Evolutionary conservation across 2,113 vertebrate genomes (phyloP).

Genomic region (Psophia crepitans): DNA sequence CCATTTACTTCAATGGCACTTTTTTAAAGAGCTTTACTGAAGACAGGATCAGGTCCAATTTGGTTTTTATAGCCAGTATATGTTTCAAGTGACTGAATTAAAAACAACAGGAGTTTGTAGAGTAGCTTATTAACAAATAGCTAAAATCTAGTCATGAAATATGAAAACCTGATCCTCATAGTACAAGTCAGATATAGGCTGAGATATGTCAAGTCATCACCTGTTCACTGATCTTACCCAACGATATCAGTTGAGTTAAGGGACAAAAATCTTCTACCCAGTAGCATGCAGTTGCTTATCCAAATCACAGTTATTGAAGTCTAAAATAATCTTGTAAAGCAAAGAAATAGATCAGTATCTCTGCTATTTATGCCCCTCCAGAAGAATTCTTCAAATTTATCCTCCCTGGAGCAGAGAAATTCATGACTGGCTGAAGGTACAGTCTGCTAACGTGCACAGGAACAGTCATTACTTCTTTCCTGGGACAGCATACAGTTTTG

Average conservation of each 20-base stretch:
- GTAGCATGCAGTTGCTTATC: not conserved
- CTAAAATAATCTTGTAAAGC: not conserved
- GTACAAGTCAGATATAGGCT: not conserved
- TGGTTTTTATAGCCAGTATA: not conserved
- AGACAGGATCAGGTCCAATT: not conserved
- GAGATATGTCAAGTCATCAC: not conserved
- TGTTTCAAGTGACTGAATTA: not conserved
- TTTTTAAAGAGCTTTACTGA: not conserved
- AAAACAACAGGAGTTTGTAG: not conserved
- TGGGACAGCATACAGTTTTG: not conserved
- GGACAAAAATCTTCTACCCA: not conserved
- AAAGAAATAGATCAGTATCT: not conserved
- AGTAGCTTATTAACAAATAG: conserved; percentile 8
- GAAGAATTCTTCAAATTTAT: not conserved
- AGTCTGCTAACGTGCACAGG: accelerated
- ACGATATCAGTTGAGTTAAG: accelerated
- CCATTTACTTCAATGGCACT: not conserved
- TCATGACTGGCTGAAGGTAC: not conserved
- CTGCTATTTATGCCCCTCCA: not conserved
- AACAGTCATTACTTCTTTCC: not conserved
- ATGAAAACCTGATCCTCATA: conserved; percentile 1
- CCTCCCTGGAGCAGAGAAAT: not conserved
- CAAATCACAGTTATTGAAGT: not conserved
- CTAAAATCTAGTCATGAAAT: conserved; percentile 1
- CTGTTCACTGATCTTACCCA: not conserved